Conservation (phyloP, 2,888 invertebrate genomes). For the Brenthis daphne region DNA sequence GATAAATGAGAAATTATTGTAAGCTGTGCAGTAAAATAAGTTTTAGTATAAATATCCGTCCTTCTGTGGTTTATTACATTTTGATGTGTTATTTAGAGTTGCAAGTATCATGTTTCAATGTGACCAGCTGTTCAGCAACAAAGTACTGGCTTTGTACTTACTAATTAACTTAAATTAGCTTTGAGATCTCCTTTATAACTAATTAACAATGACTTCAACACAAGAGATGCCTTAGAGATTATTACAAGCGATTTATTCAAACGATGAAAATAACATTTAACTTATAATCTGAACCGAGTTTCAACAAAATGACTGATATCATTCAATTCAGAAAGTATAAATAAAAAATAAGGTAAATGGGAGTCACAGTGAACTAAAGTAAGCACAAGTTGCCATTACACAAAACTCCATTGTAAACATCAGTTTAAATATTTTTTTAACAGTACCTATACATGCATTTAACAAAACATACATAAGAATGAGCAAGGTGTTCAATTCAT, state of each 20-base stretch:
- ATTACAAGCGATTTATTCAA: background rate
- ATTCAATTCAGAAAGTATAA: background rate
- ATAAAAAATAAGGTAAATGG: slow-evolving; percentile 1
- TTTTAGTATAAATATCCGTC: too few species aligned
- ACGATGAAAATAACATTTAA: too few species aligned
- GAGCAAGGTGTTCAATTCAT: too few species aligned
- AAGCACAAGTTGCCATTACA: background rate
- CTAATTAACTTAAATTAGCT: slow-evolving; percentile 49
- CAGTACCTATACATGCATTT: too few species aligned
- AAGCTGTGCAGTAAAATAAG: too few species aligned
- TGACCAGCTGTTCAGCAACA: background rate
- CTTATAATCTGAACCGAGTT: too few species aligned
- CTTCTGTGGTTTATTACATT: too few species aligned
- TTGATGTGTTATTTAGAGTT: background rate
- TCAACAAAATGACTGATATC: too few species aligned
- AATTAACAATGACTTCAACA: slow-evolving; percentile 45
- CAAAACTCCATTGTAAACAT: background rate
- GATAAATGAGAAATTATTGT: too few species aligned
- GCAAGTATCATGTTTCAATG: background rate
- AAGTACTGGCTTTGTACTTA: slow-evolving; percentile 52
- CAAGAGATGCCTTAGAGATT: too few species aligned
- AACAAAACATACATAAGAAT: too few species aligned
- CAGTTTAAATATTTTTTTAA: background rate
- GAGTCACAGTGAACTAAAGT: background rate
- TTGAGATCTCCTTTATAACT: slow-evolving; percentile 56